Evolutionary conservation across 2,797 vertebrate species (phyloP), one percentile per base, ranked within the genome.

Genomic region (Helostoma temminkii): DNA sequence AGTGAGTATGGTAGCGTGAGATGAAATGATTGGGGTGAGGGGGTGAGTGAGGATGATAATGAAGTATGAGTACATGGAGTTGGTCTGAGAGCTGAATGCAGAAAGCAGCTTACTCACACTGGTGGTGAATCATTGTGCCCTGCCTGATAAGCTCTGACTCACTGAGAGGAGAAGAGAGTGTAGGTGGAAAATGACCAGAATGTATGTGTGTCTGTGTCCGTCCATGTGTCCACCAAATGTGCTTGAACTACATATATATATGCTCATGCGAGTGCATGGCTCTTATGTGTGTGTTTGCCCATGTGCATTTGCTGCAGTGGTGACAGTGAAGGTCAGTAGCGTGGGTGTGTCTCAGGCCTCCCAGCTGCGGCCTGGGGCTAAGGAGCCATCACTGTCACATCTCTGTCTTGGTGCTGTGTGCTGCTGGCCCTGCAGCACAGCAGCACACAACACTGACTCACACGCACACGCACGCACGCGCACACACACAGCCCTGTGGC

Each of bases 241-340:
- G 73, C 74, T 56, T 26, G 28, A 64, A 42, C 58, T 58, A 37
- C 57, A 78, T 63, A 36, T 26, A 26, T 64, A 68, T 63, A 16
- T 19, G 61, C 62, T 19, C 52, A 22, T 69, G 28, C 67, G 59
- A 19, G 57, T 57, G 59, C 18, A 41, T 62, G 34, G 4, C 39
- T 64, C 36, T 69, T 11, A 53, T 56, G 46, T 64, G 65, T 53
- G 58, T 71, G 47, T 57, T 58, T 62, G 50, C 30, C 14, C 74
- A 77, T 57, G 71, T 78, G 24, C 64, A 49, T 56, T 32, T 76
- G 81, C 63, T 74, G 81, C 71, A 73, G 74, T 78, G 63, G 80
- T 93, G 93, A 93, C 92, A 92, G 89, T 73, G 88, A 93, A 93
- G 93, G 93, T 94, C 93, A 94, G 89, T 78, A 67, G 76, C 42